A percentile compares a stretch with the other conserved stretches of the same genome.
These are phyloP conservation scores for Parascotia fuliginaria DNA, from an alignment of 2,888 invertebrate species.

Conservation along the genomic window DNA sequence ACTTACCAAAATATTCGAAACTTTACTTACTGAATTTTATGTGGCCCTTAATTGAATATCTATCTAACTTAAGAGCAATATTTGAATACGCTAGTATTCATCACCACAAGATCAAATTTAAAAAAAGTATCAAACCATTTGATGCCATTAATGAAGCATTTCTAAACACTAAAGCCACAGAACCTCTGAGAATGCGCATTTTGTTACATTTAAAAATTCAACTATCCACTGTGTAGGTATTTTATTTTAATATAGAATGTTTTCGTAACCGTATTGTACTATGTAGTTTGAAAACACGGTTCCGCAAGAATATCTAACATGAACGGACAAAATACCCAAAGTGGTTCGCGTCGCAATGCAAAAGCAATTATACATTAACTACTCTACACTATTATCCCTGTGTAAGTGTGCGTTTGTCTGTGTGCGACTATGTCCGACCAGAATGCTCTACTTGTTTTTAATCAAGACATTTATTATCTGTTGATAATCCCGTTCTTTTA, in stretches of 20 bases:
- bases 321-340: slow-evolving; percentile 30
- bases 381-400: slow-evolving; percentile 6
- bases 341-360: slow-evolving; percentile 35
- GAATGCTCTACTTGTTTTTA: slow-evolving; percentile 50
- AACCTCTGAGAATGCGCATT: too few relatives aligned
- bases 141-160: too few relatives aligned
- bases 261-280: neutral
- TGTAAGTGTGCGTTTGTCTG: slow-evolving; percentile 8
- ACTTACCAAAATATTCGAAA: too few relatives aligned
- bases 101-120: too few relatives aligned
- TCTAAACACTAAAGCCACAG: too few relatives aligned
- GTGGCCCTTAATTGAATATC: too few relatives aligned
- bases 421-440: slow-evolving; percentile 19
- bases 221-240: too few relatives aligned
- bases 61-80: too few relatives aligned
- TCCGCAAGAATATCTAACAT: slow-evolving; percentile 33
- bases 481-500: slow-evolving; percentile 49
- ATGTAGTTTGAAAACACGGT: slow-evolving; percentile 2
- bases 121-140: too few relatives aligned
- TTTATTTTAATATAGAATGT: neutral
- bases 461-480: slow-evolving; percentile 51
- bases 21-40: too few relatives aligned
- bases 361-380: slow-evolving; percentile 41
- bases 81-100: too few relatives aligned
- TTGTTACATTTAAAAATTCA: too few relatives aligned